A percentile compares a stretch with the other conserved stretches of the same genome.
Conservation (phyloP, 2,888 invertebrate species). For the Calliopum simillimum region DNA sequence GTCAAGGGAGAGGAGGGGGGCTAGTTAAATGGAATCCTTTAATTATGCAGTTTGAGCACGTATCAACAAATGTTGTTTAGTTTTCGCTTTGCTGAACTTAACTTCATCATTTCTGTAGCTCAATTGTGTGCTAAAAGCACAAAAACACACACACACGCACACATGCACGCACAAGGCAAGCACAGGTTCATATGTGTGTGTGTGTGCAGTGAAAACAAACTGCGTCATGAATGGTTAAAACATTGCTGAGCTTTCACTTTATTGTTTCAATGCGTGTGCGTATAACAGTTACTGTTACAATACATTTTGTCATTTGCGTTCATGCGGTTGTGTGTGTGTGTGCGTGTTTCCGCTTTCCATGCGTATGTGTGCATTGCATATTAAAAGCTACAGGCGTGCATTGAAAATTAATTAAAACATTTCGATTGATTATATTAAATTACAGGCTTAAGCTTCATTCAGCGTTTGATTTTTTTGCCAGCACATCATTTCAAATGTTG, state of each 20-base stretch:
- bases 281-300: background rate
- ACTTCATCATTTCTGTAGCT: conserved; percentile 17
- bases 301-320: background rate
- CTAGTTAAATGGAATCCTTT: background rate
- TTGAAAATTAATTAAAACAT: conserved; percentile 2
- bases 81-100: conserved; percentile 11
- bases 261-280: background rate
- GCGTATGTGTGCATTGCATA: background rate
- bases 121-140: conserved; percentile 13
- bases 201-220: background rate
- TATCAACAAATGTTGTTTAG: conserved; percentile 25
- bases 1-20: too few species aligned
- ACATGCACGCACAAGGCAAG: background rate
- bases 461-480: background rate
- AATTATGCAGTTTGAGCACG: conserved; percentile 19
- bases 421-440: background rate
- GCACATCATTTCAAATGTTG: background rate
- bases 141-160: background rate
- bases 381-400: background rate
- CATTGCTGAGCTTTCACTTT: background rate
- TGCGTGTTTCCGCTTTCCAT: background rate
- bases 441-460: too few species aligned
- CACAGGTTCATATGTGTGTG: background rate
- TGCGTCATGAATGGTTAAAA: background rate
- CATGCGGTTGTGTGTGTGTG: background rate